A percentile compares a stretch with the other conserved stretches of the same genome.
Conservation (phyloP, 2,888 invertebrate species). For the Lasioglossum zephyrum region DNA sequence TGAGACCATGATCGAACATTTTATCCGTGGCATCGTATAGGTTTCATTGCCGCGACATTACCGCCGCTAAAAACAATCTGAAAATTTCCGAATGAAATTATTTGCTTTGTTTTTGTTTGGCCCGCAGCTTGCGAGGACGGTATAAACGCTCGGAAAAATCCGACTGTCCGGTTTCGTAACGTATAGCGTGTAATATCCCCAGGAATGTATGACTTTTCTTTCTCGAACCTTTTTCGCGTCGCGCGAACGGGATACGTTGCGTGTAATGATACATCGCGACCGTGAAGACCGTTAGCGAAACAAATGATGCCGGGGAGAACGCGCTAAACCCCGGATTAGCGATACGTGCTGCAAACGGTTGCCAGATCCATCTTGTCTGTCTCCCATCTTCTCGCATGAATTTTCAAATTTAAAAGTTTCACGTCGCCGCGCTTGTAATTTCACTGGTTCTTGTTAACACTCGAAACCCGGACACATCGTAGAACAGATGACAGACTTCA, state of each 20-base stretch:
- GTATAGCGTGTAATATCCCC: background rate
- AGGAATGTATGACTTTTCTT: background rate
- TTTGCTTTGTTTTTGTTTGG: background rate
- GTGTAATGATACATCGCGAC: background rate
- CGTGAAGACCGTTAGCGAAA: slow-evolving; percentile 13
- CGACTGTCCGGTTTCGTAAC: background rate
- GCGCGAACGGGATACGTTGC: background rate
- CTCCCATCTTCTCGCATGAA: background rate
- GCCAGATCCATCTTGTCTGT: background rate
- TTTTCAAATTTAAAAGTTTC: background rate
- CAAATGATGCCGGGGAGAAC: background rate
- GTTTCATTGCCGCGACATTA: background rate
- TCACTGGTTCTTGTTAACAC: background rate
- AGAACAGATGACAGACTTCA: background rate
- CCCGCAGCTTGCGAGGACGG: background rate
- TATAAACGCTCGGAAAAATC: background rate
- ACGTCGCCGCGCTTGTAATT: background rate
- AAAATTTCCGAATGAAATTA: background rate
- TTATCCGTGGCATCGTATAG: background rate
- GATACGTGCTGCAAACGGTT: background rate
- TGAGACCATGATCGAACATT: background rate
- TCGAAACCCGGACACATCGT: background rate
- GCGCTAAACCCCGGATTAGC: slow-evolving; percentile 5
- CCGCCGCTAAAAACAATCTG: background rate
- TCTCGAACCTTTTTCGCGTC: background rate